These are phyloP conservation scores for Boulengeromyrus knoepffleri DNA, from an alignment of 2,113 vertebrate genomes.

Conservation along the genomic window DNA sequence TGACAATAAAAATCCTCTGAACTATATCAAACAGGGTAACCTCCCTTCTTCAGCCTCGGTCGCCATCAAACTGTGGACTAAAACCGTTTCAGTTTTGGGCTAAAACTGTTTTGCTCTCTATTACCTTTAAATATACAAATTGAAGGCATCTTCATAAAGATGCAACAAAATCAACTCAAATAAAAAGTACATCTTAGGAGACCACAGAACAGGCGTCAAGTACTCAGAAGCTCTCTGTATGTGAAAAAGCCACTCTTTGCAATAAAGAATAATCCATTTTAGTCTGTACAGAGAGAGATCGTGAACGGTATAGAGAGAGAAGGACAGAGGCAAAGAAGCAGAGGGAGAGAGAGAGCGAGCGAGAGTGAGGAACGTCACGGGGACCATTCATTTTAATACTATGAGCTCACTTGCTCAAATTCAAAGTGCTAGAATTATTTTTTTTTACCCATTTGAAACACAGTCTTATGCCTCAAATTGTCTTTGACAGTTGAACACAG, in stretches of 20 bases:
- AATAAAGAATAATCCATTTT: slow-evolving; percentile 75
- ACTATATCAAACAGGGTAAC: slow-evolving; percentile 74
- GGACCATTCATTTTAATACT: slow-evolving; percentile 71
- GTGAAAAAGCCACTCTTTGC: slow-evolving; percentile 80
- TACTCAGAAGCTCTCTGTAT: slow-evolving; percentile 76
- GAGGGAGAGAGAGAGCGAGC: slow-evolving; percentile 33
- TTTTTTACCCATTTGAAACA: slow-evolving; percentile 69
- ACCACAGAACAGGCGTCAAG: slow-evolving; percentile 77
- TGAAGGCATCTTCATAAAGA: slow-evolving; percentile 81
- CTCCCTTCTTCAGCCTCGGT: slow-evolving; percentile 78
- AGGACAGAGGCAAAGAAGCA: slow-evolving; percentile 35
- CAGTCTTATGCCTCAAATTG: slow-evolving; percentile 74
- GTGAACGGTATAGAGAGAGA: slow-evolving; percentile 38
- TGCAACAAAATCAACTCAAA: slow-evolving; percentile 71
- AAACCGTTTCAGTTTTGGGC: slow-evolving; percentile 66
- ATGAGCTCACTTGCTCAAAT: slow-evolving; percentile 87
- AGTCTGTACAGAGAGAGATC: slow-evolving; percentile 62
- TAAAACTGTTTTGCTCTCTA: slow-evolving; percentile 72
- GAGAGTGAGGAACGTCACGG: slow-evolving; percentile 49
- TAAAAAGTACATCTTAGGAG: slow-evolving; percentile 53
- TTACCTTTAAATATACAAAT: slow-evolving; percentile 83
- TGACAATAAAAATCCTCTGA: slow-evolving; percentile 73
- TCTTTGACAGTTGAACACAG: slow-evolving; percentile 73
- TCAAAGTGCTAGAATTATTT: slow-evolving; percentile 97
- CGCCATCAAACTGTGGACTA: slow-evolving; percentile 80